Evolutionary conservation across 2,888 invertebrate genomes (phyloP).

Genomic region (Aleiodes alternator): DNA sequence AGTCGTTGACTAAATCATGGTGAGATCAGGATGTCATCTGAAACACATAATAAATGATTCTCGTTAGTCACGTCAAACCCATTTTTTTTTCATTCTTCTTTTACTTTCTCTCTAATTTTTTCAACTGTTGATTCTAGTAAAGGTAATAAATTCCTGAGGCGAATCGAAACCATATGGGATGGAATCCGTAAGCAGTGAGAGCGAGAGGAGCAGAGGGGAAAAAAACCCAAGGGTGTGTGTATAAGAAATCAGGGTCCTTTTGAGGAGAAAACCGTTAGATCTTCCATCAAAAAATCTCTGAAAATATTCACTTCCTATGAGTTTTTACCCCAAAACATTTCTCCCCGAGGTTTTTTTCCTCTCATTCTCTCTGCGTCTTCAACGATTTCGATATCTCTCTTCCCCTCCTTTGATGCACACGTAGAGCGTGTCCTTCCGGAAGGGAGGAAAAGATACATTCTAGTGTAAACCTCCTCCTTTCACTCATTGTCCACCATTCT

Average conservation of each 20-base stretch:
- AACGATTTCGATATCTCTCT: conserved; percentile 37
- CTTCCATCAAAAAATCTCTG: conserved; percentile 51
- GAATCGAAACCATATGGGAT: conserved; percentile 31
- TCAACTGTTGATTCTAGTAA: conserved; percentile 9
- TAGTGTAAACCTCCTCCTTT: conserved; percentile 44
- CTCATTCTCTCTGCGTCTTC: conserved; percentile 18
- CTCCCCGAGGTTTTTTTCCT: conserved; percentile 15
- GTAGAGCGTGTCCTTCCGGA: conserved; percentile 53
- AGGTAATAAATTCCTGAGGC: conserved; percentile 32
- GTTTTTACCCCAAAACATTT: conserved; percentile 50
- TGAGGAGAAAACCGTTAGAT: conserved; percentile 52
- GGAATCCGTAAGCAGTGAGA: not conserved
- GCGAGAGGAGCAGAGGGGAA: conserved; percentile 14
- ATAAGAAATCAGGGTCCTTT: conserved; percentile 49
- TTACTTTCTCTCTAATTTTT: conserved; percentile 23
- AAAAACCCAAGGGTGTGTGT: conserved; percentile 28
- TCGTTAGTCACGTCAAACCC: conserved; percentile 29
- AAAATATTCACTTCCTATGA: conserved; percentile 54
- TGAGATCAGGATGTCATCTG: conserved; percentile 28
- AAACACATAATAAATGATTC: conserved; percentile 23
- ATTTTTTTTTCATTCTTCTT: not conserved
- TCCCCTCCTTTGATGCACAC: conserved; percentile 38
- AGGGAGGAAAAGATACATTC: conserved; percentile 50
- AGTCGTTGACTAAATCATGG: conserved; percentile 24
- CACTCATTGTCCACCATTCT: conserved; percentile 57